Percentiles rank a stretch among this genome's conserved stretches.
Conservation (phyloP, 2,888 invertebrate genomes). For the Melipona bicolor region DNA sequence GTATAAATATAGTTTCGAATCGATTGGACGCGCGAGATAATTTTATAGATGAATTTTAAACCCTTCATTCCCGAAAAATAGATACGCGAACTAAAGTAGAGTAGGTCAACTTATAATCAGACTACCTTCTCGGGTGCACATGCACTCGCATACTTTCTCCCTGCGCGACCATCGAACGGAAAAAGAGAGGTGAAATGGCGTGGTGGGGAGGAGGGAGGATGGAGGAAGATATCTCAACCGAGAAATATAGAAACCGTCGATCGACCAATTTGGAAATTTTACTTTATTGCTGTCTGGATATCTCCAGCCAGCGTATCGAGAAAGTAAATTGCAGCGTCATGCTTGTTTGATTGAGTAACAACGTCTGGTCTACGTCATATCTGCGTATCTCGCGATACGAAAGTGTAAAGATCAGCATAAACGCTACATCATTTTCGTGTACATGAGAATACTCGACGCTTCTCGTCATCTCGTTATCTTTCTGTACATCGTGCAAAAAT, state of each 20-base stretch:
- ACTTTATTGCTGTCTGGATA: not conserved
- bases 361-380: not conserved
- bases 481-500: not conserved
- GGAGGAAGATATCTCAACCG: conserved; percentile 7
- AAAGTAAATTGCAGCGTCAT: not conserved
- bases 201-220: not conserved
- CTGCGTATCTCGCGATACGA: not conserved
- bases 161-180: conserved; percentile 21
- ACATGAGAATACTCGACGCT: not conserved
- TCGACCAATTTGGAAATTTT: conserved; percentile 5
- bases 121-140: conserved; percentile 49
- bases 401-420: not conserved
- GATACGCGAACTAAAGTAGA: conserved; percentile 63
- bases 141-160: conserved; percentile 48
- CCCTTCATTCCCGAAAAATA: conserved; percentile 45
- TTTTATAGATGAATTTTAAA: conserved; percentile 40
- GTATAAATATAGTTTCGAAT: conserved; percentile 41
- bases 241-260: not conserved
- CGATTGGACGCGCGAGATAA: conserved; percentile 33
- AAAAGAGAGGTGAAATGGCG: conserved; percentile 3
- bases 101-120: conserved; percentile 70
- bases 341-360: not conserved
- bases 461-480: conserved; percentile 9
- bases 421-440: not conserved
- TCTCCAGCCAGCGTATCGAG: not conserved